Evolutionary conservation across 2,113 vertebrate genomes (phyloP), one percentile per base, ranked within the genome.

Genomic region (Dolichotis patagonum): DNA sequence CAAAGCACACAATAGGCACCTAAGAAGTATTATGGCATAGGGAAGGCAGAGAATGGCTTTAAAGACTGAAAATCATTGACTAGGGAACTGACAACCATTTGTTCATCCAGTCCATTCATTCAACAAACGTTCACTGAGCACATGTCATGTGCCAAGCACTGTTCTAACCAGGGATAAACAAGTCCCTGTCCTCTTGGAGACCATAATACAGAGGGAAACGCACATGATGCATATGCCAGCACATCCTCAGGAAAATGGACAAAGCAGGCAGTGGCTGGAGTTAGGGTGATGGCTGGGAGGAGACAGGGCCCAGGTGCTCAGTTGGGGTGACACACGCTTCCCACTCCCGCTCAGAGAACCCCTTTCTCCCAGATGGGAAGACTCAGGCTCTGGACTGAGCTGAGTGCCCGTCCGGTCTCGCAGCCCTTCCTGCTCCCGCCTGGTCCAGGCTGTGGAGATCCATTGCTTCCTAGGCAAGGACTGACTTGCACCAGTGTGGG

Each of bases 161-260:
- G 35, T 7, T 3, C 20, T 46, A 52, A 6, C n/a, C n/a, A n/a
- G n/a, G 49, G 9, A 4, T 20, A 2, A 60, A 60, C 49, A 30
- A 41, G 24, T 30, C 35, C 38, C 22, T 41, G 43, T 77, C 13
- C 24, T 24, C 49, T 32, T 5, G 4, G 69, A 63, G 77, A 46
- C 0, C 6, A 17, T 13, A n/a, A 30, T 41, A 32, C 43, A 60
- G 28, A 3, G 54, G 30, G 60, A 35, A 38, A 41, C 62, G n/a
- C 41, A 12, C 8, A 13, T 1, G 19, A 16, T 26, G 4, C 38
- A 43, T 9, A 9, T 12, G 2, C 49, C 87, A 26, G 11, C 2
- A 3, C 17, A 0, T 69, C 54, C 22, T 1, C 26, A 13, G 35
- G 35, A 38, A 65, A 35, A 0, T 2, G 35, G 41, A 43, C 0